These are phyloP conservation scores for Tipula lateralis DNA, from an alignment of 2,888 invertebrate species.

Conservation along the genomic window DNA sequence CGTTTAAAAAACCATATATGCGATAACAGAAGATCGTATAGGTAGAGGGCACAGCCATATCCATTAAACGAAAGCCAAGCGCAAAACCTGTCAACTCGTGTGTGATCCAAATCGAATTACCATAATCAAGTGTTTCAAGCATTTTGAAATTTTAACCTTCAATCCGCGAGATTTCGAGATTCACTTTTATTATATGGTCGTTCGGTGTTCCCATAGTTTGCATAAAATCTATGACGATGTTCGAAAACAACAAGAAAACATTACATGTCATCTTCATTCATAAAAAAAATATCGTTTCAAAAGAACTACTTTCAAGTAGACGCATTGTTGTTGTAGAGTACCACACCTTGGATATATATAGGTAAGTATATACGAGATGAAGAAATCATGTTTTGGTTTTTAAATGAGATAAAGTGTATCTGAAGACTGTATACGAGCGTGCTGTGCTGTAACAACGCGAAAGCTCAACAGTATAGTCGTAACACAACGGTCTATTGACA, in stretches of 20 bases:
- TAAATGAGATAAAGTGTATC: no score
- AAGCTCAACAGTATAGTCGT: no score
- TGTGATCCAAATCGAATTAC: background rate
- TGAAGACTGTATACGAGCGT: no score
- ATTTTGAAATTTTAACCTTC: background rate
- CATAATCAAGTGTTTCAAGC: background rate
- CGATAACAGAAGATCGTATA: no score
- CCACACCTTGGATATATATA: background rate
- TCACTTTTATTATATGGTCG: background rate
- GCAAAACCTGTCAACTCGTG: background rate
- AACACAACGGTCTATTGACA: no score
- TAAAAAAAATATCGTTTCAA: background rate
- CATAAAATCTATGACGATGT: background rate
- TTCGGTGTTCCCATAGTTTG: background rate
- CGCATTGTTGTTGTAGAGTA: background rate
- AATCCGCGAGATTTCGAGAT: background rate
- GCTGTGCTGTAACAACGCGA: no score
- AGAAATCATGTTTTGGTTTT: background rate
- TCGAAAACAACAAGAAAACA: background rate
- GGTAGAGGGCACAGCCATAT: no score
- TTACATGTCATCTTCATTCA: background rate
- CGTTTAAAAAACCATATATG: no score
- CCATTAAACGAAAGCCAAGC: background rate
- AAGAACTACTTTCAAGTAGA: constrained; percentile 3
- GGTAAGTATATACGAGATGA: background rate